Base-by-base conservation (phyloP, 2,113 vertebrate genomes). In the Sapayoa aenigma region DNA sequence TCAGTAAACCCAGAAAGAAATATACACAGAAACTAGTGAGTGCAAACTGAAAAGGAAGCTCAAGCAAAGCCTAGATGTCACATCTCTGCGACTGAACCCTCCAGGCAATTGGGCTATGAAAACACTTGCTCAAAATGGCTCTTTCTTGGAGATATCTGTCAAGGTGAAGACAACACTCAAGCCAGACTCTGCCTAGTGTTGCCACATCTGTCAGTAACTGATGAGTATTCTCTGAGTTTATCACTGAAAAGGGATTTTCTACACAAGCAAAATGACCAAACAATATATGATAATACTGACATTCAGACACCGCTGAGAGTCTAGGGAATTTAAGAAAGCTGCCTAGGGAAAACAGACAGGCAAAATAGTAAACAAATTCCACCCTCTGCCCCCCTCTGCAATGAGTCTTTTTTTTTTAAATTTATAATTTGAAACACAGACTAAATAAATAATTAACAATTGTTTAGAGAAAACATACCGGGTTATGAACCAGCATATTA, bases 331-430 rank as follows among this genome's bases (percentile, higher is more conserved):
- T 52, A 50, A 52, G 30, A 25, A 84, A 78, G 8, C 3, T 77
- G 44, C 6, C 8, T 30, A 39, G 16, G 37, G 77, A 73, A 73
- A 69, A 33, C 0, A 81, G 46, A n/a, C 5, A 6, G 17, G 27
- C 5, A 69, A 59, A 68, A 49, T 35, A 83, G 72, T n/a, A 71
- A 60, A 75, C 19, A 59, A 21, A 31, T 55, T 39, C 24, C 35
- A 44, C 11, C 1, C 0, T n/a, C n/a, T n/a, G n/a, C n/a, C n/a
- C n/a, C n/a, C 2, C 5, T 5, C 31, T 5, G 4, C 2, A n/a
- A 14, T 11, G 52, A 41, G 1, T 22, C 9, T 53, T 74, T 69
- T 0, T 37, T 84, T 63, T 77, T 9, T n/a, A n/a, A 11, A 53
- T 47, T 67, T 75, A 75, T 83, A 72, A 39, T 63, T 11, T 75